phyloP scores from a whole-genome alignment of 2,888 invertebrate genomes.

The Neria commutata region DNA sequence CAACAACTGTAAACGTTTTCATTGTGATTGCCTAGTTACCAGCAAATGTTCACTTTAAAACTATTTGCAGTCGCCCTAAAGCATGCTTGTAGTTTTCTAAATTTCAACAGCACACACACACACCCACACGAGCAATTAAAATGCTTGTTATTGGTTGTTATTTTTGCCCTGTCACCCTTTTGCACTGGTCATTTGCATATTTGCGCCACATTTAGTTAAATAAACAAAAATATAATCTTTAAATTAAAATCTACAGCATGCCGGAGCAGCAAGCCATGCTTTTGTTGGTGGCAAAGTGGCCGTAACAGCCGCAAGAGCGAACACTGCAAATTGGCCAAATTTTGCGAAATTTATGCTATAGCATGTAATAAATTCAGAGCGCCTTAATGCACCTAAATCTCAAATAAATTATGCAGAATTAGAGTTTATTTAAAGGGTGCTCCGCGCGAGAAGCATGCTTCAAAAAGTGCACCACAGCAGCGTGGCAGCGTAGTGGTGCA shows the following conservation, averaged over 20 bases:
- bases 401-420: background rate
- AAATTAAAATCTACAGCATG: slow-evolving; percentile 50
- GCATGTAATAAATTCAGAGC: slow-evolving; percentile 1
- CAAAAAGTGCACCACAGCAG: background rate
- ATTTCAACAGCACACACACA: too few species aligned
- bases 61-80: too few species aligned
- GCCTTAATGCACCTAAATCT: background rate
- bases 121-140: too few species aligned
- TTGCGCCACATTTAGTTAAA: slow-evolving; percentile 35
- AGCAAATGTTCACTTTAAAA: too few species aligned
- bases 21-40: too few species aligned
- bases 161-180: too few species aligned
- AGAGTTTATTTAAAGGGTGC: background rate
- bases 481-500: background rate
- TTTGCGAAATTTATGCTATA: background rate
- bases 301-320: background rate
- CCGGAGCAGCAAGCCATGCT: background rate
- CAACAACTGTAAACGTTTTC: too few species aligned
- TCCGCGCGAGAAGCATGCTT: background rate
- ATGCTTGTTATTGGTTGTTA: too few species aligned
- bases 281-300: background rate
- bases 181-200: too few species aligned
- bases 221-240: slow-evolving; percentile 51
- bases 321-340: background rate
- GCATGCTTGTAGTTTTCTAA: too few species aligned